Base-by-base conservation (phyloP, 2,888 invertebrate genomes). In the Hyppa rectilinea region DNA sequence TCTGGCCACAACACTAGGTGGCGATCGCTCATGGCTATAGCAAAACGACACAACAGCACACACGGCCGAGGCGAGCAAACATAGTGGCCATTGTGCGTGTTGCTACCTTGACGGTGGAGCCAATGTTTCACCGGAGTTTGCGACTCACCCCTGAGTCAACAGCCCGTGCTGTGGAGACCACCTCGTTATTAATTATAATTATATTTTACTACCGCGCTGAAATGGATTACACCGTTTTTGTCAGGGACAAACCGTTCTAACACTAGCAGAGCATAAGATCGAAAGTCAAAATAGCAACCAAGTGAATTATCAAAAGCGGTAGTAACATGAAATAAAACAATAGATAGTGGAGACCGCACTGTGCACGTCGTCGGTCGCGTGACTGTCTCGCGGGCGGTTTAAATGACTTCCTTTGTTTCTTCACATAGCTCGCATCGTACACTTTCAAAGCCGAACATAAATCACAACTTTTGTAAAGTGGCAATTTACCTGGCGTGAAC, bases 341-440 rank as follows among this genome's bases (percentile, higher is more conserved):
- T 88, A 92, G 90, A 90, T 89, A 90, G 88, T 80, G 75, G 83
- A 87, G 87, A 88, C 85, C 86, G 83, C 84, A 85, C 82, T 80
- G 88, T 87, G 87, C 87, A 86, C 86, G 88, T 83, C 84, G 89
- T 81, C 83, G 87, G 86, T 93, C 90, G 94, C 94, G 94, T 94
- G 94, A 92, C 93, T 92, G 92, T 92, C 91, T 92, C 89, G 92
- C 88, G 89, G 89, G 89, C 88, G 91, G 88, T 91, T 84, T 92
- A 91, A 92, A 92, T 91, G 90, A 91, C 92, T 94, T 93, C 93
- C 93, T 93, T 93, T 92, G 93, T 93, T 92, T 92, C 91, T 92
- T 91, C 88, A 90, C 92, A 90, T 91, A 89, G 88, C 89, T 89
- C 88, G 89, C 88, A 90, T 89, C 87, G 87, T 82, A 87, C 86